phyloP scores from a whole-genome alignment of 2,888 invertebrate species.

The Apotomis turbidana region DNA sequence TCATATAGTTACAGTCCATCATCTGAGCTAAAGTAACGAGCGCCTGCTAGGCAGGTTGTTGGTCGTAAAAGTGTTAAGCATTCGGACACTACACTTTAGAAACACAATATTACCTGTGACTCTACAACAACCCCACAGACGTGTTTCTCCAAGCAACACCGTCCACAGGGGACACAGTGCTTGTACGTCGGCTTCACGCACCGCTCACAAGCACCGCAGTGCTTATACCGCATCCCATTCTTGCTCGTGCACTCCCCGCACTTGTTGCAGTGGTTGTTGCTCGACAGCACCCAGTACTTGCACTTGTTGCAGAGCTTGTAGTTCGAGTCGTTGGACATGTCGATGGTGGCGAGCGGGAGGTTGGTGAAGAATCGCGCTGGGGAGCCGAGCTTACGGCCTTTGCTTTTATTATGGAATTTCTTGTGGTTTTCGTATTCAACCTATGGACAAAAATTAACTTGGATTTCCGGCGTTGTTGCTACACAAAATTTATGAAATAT shows the following conservation, averaged over 20 bases:
- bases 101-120: conserved; percentile 62
- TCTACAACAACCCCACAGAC: conserved; percentile 67
- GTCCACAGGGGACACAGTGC: conserved; percentile 89
- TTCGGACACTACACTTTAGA: too few relatives aligned
- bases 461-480: too few relatives aligned
- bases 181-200: conserved; percentile 94
- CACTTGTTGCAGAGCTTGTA: conserved; percentile 91
- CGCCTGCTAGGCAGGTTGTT: too few relatives aligned
- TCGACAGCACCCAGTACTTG: conserved; percentile 84
- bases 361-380: conserved; percentile 96
- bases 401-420: conserved; percentile 85
- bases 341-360: conserved; percentile 81
- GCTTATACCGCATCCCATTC: conserved; percentile 87
- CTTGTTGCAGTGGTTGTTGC: conserved; percentile 73
- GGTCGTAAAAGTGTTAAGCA: too few relatives aligned
- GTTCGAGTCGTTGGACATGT: conserved; percentile 82
- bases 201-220: conserved; percentile 89
- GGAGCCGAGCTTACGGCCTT: conserved; percentile 89
- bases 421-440: conserved; percentile 92
- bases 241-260: conserved; percentile 78
- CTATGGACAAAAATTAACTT: conserved; percentile 64
- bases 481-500: too few relatives aligned
- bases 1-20: too few relatives aligned
- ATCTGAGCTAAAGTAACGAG: too few relatives aligned
- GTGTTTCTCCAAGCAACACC: conserved; percentile 83